Conservation (phyloP, 2,888 invertebrate species). For the Tachystola acroxantha region DNA sequence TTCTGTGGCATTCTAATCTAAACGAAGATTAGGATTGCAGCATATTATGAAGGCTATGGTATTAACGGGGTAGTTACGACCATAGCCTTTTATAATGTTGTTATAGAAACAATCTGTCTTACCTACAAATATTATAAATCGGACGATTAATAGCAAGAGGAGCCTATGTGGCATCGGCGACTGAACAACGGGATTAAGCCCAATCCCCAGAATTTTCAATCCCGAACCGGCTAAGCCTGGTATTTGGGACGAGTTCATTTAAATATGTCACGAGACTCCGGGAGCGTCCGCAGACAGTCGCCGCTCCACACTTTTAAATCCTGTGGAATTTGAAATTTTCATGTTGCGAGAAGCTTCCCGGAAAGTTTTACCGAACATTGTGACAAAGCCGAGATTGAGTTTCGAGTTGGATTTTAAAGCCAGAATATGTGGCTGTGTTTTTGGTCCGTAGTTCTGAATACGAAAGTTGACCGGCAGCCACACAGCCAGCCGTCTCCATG, state of each 20-base stretch:
- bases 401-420: slow-evolving; percentile 8
- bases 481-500: not conserved
- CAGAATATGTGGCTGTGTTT: slow-evolving; percentile 1
- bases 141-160: no score
- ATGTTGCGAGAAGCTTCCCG: slow-evolving; percentile 27
- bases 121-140: no score
- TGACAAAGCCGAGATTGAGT: slow-evolving; percentile 27
- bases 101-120: no score
- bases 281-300: slow-evolving; percentile 11
- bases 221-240: slow-evolving; percentile 17
- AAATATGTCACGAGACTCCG: slow-evolving; percentile 32
- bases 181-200: slow-evolving; percentile 6
- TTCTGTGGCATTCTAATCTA: no score
- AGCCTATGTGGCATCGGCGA: not conserved
- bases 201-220: slow-evolving; percentile 12
- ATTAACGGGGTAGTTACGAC: no score
- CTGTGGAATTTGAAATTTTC: slow-evolving; percentile 27
- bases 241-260: slow-evolving; percentile 24
- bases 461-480: not conserved
- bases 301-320: slow-evolving; percentile 12
- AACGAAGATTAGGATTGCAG: no score
- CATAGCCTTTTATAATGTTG: no score
- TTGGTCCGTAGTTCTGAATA: not conserved
- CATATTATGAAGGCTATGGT: no score
- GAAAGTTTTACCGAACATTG: slow-evolving; percentile 26